Percentiles rank a stretch among this genome's conserved stretches.
phyloP scores from a whole-genome alignment of 2,888 invertebrate species.

The Latrodectus hesperus region DNA sequence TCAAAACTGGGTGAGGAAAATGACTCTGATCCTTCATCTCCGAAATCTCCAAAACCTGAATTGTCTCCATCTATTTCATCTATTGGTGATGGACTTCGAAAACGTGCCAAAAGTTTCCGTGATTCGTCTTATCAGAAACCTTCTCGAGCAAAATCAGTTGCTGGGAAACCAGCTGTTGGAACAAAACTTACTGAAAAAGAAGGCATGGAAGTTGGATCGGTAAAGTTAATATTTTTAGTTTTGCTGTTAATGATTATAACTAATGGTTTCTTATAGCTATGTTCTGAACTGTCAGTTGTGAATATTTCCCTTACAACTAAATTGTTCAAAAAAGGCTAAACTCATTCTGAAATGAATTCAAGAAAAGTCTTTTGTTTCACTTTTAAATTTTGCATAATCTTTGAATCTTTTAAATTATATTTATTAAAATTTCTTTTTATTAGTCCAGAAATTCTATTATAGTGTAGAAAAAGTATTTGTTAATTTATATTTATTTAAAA shows the following conservation, averaged over 20 bases:
- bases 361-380: too few species aligned
- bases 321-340: neutral
- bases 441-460: too few species aligned
- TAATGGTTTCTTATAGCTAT: neutral
- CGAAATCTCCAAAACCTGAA: constrained; percentile 4
- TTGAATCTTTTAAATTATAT: too few species aligned
- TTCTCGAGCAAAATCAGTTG: neutral
- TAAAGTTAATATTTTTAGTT: constrained; percentile 23
- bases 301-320: neutral
- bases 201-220: constrained; percentile 76
- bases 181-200: constrained; percentile 70
- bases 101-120: constrained; percentile 33
- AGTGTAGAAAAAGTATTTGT: too few species aligned
- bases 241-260: neutral
- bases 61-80: constrained; percentile 11
- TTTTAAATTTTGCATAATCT: too few species aligned
- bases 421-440: too few species aligned
- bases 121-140: neutral
- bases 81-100: constrained; percentile 38
- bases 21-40: constrained; percentile 29
- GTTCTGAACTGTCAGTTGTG: neutral
- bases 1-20: constrained; percentile 53
- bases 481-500: too few species aligned
- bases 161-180: constrained; percentile 3
- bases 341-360: too few species aligned